phyloP scores from a whole-genome alignment of 1,140 invertebrate species.

The Eulimnadia texana region DNA sequence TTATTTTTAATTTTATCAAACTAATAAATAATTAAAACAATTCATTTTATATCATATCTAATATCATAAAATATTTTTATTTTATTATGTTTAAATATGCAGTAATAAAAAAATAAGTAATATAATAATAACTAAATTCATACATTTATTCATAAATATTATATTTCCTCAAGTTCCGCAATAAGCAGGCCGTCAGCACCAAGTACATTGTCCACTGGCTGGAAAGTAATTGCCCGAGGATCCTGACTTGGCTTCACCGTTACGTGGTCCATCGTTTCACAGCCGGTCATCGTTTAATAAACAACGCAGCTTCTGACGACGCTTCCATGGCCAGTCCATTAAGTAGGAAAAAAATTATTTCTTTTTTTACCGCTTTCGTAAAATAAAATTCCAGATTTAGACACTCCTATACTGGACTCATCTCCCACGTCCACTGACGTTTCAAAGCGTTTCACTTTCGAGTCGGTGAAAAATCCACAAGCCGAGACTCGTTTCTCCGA shows the following conservation, averaged over 20 bases:
- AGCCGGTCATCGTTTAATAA: slow-evolving; percentile 42
- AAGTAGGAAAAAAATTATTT: not conserved
- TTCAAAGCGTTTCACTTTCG: not conserved
- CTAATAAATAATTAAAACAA: not conserved
- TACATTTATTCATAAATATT: not conserved
- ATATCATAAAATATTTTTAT: not conserved
- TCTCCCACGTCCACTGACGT: slow-evolving; percentile 17
- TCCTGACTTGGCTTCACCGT: slow-evolving; percentile 60
- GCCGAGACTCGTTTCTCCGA: not conserved
- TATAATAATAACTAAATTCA: not conserved
- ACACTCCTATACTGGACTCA: slow-evolving; percentile 24
- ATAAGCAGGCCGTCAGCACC: slow-evolving; percentile 51
- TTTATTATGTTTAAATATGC: not conserved
- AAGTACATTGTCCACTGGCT: slow-evolving; percentile 66
- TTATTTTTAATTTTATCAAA: not conserved
- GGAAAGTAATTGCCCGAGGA: slow-evolving; percentile 51
- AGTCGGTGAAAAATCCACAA: not conserved
- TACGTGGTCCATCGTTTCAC: slow-evolving; percentile 58
- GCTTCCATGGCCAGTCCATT: not conserved
- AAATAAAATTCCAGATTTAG: slow-evolving; percentile 20
- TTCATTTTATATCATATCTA: not conserved
- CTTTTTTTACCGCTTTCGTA: not conserved
- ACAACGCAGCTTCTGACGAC: slow-evolving; percentile 16
- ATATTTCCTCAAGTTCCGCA: slow-evolving; percentile 45
- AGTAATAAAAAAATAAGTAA: not conserved